Evolutionary conservation across 2,888 invertebrate genomes (phyloP).

Genomic region (Zeuzera pyrina): DNA sequence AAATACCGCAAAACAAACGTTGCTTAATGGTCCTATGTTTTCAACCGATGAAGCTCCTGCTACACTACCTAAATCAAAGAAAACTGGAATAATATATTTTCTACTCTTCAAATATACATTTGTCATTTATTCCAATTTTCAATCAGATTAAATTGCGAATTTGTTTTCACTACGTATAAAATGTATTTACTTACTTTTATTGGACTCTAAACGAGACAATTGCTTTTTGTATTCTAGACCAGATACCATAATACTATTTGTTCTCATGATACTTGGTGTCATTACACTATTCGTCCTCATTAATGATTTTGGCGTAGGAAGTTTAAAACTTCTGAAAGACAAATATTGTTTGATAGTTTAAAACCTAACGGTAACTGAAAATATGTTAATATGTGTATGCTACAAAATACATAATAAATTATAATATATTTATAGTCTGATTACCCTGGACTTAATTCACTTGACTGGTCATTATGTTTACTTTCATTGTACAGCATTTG

Average conservation of each 20-base stretch:
- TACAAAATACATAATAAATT: too few species aligned
- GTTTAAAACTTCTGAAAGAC: slow-evolving; percentile 69
- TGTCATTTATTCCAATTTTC: too few species aligned
- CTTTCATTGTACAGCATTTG: slow-evolving; percentile 51
- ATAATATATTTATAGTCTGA: too few species aligned
- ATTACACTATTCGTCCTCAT: slow-evolving; percentile 87
- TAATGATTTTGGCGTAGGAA: slow-evolving; percentile 88
- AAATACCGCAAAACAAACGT: slow-evolving; percentile 94
- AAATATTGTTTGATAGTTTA: slow-evolving; percentile 13
- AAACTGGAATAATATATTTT: too few species aligned
- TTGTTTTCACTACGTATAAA: too few species aligned
- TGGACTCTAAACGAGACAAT: slow-evolving; percentile 9
- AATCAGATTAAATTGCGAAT: too few species aligned
- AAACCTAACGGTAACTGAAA: neutral
- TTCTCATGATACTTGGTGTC: slow-evolving; percentile 71
- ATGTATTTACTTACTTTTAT: slow-evolving; percentile 45
- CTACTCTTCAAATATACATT: too few species aligned
- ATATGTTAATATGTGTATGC: neutral
- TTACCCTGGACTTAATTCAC: slow-evolving; percentile 29
- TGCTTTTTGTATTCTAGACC: slow-evolving; percentile 62
- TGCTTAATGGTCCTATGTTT: slow-evolving; percentile 89
- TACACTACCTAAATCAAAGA: slow-evolving; percentile 73
- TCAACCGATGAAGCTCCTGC: slow-evolving; percentile 83
- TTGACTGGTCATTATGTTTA: slow-evolving; percentile 31
- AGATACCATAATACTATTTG: slow-evolving; percentile 76